Percentiles rank a stretch among this genome's conserved stretches.
Conservation (phyloP, 2,888 invertebrate genomes). For the Harpalus rufipes region DNA sequence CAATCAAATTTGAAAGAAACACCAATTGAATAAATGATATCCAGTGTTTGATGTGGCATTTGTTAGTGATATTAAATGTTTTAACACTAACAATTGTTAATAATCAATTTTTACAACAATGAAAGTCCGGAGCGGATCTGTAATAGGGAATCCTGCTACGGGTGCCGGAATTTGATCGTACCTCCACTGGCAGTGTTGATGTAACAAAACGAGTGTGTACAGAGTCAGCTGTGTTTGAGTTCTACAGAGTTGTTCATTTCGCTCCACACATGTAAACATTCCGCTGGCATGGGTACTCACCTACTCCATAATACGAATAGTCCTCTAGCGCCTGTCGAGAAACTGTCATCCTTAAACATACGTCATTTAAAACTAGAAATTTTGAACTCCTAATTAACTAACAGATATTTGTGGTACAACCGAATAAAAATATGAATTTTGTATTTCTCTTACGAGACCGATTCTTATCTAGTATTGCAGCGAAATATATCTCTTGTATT, state of each 20-base stretch:
- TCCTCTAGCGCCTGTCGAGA: not conserved
- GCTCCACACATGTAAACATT: constrained; percentile 20
- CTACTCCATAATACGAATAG: not conserved
- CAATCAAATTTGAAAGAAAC: not conserved
- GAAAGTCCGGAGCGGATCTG: not conserved
- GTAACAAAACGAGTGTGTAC: constrained; percentile 19
- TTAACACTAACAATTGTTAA: not conserved
- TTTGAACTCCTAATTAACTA: no score
- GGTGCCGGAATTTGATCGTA: constrained; percentile 6
- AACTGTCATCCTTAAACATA: no score
- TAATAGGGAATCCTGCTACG: not conserved
- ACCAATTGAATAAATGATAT: not conserved
- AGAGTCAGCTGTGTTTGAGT: constrained; percentile 43
- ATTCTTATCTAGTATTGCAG: no score
- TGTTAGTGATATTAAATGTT: not conserved
- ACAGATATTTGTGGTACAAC: no score
- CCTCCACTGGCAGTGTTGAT: constrained; percentile 10
- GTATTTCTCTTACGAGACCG: no score
- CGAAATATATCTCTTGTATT: no score
- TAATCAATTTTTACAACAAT: not conserved
- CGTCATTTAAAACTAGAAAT: no score
- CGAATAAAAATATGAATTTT: no score
- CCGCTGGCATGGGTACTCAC: not conserved
- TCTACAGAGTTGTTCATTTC: constrained; percentile 35
- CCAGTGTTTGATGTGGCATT: not conserved